Percentiles rank a stretch among this genome's conserved stretches.
Evolutionary conservation across 2,888 invertebrate genomes (phyloP).

Genomic region (Melinopterus prodromus): DNA sequence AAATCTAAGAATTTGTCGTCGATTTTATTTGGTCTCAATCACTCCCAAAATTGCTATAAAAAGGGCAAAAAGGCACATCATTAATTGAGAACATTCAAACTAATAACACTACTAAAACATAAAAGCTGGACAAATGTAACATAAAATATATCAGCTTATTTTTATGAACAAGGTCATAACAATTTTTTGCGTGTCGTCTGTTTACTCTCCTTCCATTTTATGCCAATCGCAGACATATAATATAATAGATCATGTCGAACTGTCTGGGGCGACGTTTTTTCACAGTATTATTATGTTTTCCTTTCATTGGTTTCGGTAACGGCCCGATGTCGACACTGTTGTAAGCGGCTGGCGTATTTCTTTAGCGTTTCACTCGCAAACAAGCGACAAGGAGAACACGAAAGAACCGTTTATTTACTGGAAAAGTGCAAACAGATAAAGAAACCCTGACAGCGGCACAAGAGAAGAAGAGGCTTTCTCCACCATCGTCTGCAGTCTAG

Average conservation of each 20-base stretch:
- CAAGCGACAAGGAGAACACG: neutral
- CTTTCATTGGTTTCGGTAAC: neutral
- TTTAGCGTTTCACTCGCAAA: neutral
- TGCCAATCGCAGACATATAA: neutral
- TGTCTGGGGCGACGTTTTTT: neutral
- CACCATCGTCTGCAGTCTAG: neutral
- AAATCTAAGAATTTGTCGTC: too few relatives aligned
- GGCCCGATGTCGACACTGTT: neutral
- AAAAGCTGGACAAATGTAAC: too few relatives aligned
- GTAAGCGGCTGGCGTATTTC: neutral
- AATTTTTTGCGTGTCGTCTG: neutral
- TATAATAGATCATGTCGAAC: neutral
- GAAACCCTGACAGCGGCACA: neutral
- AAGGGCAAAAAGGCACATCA: too few relatives aligned
- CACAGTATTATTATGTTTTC: neutral
- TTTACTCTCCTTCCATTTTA: neutral
- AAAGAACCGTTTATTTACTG: neutral
- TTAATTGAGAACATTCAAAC: too few relatives aligned
- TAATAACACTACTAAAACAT: too few relatives aligned
- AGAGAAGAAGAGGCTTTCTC: neutral
- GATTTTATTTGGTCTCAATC: too few relatives aligned
- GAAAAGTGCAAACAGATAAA: slow-evolving; percentile 4
- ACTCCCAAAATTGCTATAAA: too few relatives aligned
- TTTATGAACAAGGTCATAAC: neutral
- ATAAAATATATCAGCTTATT: neutral